phyloP scores from a whole-genome alignment of 2,113 vertebrate genomes.

The Plestiodon gilberti region DNA sequence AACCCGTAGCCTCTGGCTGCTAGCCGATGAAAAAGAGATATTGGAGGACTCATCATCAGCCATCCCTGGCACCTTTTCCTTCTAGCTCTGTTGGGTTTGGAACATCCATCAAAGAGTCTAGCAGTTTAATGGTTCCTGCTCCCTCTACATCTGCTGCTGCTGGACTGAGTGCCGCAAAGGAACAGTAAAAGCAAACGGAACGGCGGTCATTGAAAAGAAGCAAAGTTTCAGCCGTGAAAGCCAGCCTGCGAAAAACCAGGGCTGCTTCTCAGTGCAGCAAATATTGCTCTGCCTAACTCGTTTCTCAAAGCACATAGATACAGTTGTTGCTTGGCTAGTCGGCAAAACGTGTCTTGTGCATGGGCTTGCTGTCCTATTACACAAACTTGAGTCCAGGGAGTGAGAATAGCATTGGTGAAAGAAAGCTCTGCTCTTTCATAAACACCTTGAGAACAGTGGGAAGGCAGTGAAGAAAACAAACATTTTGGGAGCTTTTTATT shows the following conservation, averaged over 20 bases:
- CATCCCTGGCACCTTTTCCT: not conserved
- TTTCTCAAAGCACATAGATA: not conserved
- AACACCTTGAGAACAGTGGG: not conserved
- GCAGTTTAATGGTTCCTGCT: slow-evolving; percentile 23
- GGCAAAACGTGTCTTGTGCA: not conserved
- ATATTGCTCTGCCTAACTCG: not conserved
- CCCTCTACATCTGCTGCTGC: slow-evolving; percentile 10
- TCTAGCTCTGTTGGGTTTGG: slow-evolving; percentile 14
- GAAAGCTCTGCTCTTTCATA: not conserved
- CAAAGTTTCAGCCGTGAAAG: slow-evolving; percentile 12
- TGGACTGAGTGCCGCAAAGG: slow-evolving; percentile 7
- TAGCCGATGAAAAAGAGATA: slow-evolving; percentile 3
- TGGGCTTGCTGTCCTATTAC: not conserved
- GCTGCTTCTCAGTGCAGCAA: not conserved
- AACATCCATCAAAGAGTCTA: slow-evolving; percentile 28
- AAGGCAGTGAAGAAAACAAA: no score
- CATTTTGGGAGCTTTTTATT: no score
- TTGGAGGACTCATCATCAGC: not conserved
- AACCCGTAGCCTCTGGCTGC: not conserved
- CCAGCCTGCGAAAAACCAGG: not conserved
- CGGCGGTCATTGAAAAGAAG: slow-evolving; percentile 25
- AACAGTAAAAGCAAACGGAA: slow-evolving; percentile 12
- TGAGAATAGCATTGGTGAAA: not conserved
- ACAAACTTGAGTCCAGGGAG: not conserved
- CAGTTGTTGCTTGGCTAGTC: not conserved